Base-by-base conservation (phyloP, 2,888 invertebrate genomes). In the Apamea anceps region DNA sequence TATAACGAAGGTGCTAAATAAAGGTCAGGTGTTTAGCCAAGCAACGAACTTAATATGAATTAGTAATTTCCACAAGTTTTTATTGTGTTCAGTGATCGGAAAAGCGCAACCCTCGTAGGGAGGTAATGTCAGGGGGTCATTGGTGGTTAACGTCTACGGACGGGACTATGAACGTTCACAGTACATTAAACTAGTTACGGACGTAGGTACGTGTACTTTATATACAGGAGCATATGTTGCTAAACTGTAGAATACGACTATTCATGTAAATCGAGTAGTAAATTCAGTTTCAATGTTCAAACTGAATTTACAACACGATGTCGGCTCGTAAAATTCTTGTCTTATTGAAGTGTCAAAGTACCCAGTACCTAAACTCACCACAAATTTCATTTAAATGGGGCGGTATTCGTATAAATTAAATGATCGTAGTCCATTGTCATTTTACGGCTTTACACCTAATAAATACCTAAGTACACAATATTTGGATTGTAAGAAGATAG, bases 11-110 rank as follows among this genome's bases (percentile, higher is more conserved):
- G 76, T 75, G 70, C 32, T 88, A 67, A 66, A 84, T 82, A 88
- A 92, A 91, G 89, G 91, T 92, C 88, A 92, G 80, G 77, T 75
- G 81, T 75, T 80, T 88, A 90, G 32, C 67, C 72, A 90, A 85
- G 87, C 84, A 87, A 85, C 85, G 84, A 88, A 85, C 85, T 87
- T 90, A 85, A 88, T 92, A 90, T 88, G 88, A 90, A 91, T 89
- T 88, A 90, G 79, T 89, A 85, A 85, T 91, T 90, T 91, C 88
- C 89, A 92, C 89, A 82, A 89, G 77, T 86, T 91, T 88, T 91
- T 90, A 89, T 82, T 88, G 85, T 90, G 93, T 86, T 89, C 91
- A 91, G 89, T 92, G 92, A 91, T 92, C 92, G 90, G 86, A 90
- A 91, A 93, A 92, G 91, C 90, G 89, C 91, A 90, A 87, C 92